Conservation (phyloP, 1,140 invertebrate genomes). For the Nylanderia fulva region DNA sequence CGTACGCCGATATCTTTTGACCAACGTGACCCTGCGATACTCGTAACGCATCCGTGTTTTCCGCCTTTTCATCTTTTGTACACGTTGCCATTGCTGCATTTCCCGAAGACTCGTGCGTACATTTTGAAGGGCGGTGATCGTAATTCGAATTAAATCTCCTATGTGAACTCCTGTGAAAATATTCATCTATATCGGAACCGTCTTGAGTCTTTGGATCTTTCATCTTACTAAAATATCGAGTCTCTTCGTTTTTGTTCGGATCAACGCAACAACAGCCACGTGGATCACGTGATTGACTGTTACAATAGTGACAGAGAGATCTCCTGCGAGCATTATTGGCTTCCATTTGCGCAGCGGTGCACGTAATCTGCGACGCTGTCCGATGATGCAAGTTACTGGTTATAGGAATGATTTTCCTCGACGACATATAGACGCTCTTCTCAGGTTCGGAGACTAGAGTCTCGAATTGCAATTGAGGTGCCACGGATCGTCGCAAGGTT, state of each 20-base stretch:
- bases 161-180: constrained; percentile 45
- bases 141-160: neutral
- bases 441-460: constrained; percentile 73
- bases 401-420: constrained; percentile 42
- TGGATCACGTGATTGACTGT: constrained; percentile 32
- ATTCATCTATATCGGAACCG: constrained; percentile 49
- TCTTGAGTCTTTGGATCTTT: neutral
- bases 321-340: neutral
- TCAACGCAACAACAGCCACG: neutral
- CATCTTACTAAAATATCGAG: neutral
- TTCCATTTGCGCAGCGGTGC: constrained; percentile 43
- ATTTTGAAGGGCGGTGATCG: neutral
- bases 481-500: constrained; percentile 71
- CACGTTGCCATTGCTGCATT: constrained; percentile 17
- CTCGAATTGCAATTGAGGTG: constrained; percentile 73
- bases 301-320: constrained; percentile 54
- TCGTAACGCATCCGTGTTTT: neutral
- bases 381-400: neutral
- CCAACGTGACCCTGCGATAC: constrained; percentile 73
- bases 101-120: neutral
- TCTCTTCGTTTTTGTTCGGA: constrained; percentile 27
- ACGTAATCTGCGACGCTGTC: neutral
- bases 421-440: constrained; percentile 28
- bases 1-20: constrained; percentile 81
- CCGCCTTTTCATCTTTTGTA: neutral